Conservation (phyloP, 1,140 invertebrate genomes). For the Pogonomyrmex barbatus region DNA sequence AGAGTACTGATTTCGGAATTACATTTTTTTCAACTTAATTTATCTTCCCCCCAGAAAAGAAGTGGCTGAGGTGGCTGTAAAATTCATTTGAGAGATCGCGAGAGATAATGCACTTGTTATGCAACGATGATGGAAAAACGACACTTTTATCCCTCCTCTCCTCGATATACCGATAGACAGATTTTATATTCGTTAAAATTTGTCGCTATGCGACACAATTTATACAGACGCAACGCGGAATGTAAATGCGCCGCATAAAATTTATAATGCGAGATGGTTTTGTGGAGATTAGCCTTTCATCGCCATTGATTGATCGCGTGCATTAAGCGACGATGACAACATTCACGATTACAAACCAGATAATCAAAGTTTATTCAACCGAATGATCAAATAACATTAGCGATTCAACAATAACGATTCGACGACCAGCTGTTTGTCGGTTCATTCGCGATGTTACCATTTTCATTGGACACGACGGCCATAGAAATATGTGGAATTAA, state of each 20-base stretch:
- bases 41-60: neutral
- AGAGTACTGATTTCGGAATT: neutral
- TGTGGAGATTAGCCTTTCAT: slow-evolving; percentile 12
- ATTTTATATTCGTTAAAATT: slow-evolving; percentile 24
- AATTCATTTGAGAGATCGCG: neutral
- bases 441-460: neutral
- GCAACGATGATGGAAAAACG: neutral
- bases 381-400: slow-evolving; percentile 19
- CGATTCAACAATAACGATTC: slow-evolving; percentile 6
- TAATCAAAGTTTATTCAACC: slow-evolving; percentile 17
- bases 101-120: neutral
- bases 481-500: neutral
- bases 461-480: neutral
- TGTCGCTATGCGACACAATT: neutral
- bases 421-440: neutral
- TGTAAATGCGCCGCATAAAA: slow-evolving; percentile 21
- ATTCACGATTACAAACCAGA: slow-evolving; percentile 12
- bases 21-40: slow-evolving; percentile 1
- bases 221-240: neutral
- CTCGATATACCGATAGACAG: neutral
- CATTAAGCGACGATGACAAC: neutral
- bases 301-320: neutral
- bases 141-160: neutral
- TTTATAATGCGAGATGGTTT: slow-evolving; percentile 3
- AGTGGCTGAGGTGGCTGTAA: neutral